phyloP scores from a whole-genome alignment of 2,797 vertebrate species.

The Acanthurus lineatus region DNA sequence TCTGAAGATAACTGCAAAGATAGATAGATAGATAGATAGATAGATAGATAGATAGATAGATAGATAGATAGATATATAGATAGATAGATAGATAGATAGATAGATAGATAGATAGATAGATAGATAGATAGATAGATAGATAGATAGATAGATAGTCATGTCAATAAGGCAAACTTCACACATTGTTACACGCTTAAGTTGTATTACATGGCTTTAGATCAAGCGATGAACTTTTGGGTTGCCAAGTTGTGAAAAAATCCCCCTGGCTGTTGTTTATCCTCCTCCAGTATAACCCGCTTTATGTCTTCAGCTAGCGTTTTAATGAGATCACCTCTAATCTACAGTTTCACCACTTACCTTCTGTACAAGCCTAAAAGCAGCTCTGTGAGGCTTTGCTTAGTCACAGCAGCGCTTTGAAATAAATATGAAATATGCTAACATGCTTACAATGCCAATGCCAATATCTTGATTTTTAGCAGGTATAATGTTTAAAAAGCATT shows the following conservation, averaged over 20 bases:
- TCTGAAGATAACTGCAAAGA: too few species aligned
- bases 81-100: slow-evolving; percentile 7
- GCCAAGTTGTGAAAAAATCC: neutral
- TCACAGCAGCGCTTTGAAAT: too few species aligned
- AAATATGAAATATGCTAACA: too few species aligned
- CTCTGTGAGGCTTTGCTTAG: neutral
- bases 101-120: too few species aligned
- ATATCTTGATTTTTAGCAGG: neutral
- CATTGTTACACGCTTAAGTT: neutral
- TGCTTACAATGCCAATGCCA: neutral
- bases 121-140: slow-evolving; percentile 7
- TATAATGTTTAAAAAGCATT: neutral
- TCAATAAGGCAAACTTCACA: neutral
- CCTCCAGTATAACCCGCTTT: neutral
- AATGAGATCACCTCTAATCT: neutral
- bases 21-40: slow-evolving; percentile 6
- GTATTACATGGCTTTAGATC: neutral
- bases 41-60: neutral
- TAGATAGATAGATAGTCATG: neutral
- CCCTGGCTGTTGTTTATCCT: neutral
- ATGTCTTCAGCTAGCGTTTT: neutral
- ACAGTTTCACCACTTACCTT: neutral
- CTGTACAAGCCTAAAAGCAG: neutral
- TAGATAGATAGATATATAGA: slow-evolving; percentile 6
- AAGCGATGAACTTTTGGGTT: neutral